Conservation (phyloP, 2,113 vertebrate species). For the Seriola quinqueradiata region DNA sequence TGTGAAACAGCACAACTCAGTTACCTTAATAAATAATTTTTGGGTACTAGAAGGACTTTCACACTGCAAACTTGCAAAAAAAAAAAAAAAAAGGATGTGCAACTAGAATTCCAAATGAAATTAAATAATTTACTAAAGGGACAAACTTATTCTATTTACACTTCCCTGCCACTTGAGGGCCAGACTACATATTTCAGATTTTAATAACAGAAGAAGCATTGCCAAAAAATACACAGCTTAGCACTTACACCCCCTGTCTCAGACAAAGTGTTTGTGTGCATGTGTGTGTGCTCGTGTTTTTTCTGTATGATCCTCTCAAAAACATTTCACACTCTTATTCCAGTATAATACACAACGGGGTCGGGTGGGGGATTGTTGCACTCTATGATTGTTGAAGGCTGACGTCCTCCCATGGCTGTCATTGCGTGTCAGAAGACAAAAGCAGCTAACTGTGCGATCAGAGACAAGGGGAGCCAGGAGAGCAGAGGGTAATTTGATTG, state of each 20-base stretch:
- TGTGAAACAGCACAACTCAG: background rate
- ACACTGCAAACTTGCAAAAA: background rate
- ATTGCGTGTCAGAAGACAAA: constrained; percentile 45
- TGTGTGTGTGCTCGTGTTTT: background rate
- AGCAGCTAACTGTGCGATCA: constrained; percentile 42
- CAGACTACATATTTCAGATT: constrained; percentile 28
- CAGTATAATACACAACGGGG: background rate
- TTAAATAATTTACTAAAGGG: constrained; percentile 2
- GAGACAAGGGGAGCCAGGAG: constrained; percentile 25
- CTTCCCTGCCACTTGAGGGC: constrained; percentile 22
- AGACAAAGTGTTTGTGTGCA: constrained; percentile 21
- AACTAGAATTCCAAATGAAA: constrained; percentile 11
- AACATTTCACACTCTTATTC: constrained; percentile 45
- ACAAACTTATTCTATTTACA: constrained; percentile 33
- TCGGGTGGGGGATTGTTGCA: constrained; percentile 1
- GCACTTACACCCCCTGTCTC: constrained; percentile 21
- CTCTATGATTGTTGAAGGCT: background rate
- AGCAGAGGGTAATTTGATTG: constrained; percentile 56
- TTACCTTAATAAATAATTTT: background rate
- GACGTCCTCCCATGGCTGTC: constrained; percentile 28
- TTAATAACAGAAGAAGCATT: constrained; percentile 26
- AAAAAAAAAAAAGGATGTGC: background rate
- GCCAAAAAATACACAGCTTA: constrained; percentile 55
- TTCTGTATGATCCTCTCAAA: constrained; percentile 24
- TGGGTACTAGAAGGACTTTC: background rate